A percentile compares a stretch with the other conserved stretches of the same genome.
These are phyloP conservation scores for Toxostoma redivivum DNA, from an alignment of 2,113 vertebrate species.

Conservation along the genomic window DNA sequence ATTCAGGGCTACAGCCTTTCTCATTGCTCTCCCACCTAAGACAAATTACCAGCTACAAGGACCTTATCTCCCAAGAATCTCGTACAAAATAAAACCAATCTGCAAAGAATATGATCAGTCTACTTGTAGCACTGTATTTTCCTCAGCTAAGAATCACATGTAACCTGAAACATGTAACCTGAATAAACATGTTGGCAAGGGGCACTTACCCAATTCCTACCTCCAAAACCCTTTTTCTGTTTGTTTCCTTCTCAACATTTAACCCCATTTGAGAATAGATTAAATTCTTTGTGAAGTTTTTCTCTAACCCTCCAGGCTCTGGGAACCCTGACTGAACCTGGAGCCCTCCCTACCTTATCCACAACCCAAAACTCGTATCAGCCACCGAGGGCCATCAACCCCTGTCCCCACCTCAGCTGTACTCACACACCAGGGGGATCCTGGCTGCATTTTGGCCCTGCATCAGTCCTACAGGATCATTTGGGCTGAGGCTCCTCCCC, in stretches of 20 bases:
- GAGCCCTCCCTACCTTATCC: fast-evolving
- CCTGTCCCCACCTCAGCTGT: background rate
- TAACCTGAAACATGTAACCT: background rate
- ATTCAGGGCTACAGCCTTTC: background rate
- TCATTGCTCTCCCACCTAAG: background rate
- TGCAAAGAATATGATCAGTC: background rate
- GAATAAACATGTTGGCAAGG: background rate
- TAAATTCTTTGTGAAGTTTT: background rate
- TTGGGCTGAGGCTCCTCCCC: background rate
- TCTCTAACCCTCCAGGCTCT: background rate
- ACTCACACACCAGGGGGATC: background rate
- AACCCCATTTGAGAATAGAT: background rate
- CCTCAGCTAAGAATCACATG: background rate
- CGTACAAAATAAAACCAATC: background rate
- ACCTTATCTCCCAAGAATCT: background rate
- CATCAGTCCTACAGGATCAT: background rate
- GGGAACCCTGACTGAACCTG: background rate
- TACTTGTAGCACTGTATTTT: background rate
- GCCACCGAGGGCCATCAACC: fast-evolving
- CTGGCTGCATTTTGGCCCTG: background rate
- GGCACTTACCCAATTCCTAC: background rate
- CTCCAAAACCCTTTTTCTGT: background rate
- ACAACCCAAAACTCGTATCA: background rate
- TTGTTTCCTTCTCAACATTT: background rate
- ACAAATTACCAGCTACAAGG: background rate